A percentile compares a stretch with the other conserved stretches of the same genome.
These are phyloP conservation scores for Phrynosoma blainvillii DNA, from an alignment of 2,113 vertebrate species.

Conservation along the genomic window DNA sequence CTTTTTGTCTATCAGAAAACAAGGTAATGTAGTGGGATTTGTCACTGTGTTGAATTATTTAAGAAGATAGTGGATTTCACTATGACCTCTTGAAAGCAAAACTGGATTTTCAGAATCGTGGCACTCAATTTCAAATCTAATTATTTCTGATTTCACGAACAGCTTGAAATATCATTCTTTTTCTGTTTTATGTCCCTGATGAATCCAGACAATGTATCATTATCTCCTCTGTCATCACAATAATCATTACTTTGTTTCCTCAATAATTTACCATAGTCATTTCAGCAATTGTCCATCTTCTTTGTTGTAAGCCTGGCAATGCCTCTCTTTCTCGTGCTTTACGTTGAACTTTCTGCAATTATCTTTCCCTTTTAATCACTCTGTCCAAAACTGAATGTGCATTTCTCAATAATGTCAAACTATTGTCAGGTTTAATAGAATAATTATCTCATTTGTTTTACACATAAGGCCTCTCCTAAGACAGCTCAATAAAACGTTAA, in stretches of 20 bases:
- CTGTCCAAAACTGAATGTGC: slow-evolving; percentile 15
- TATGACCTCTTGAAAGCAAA: not conserved
- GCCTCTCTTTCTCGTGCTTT: not conserved
- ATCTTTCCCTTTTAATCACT: slow-evolving; percentile 9
- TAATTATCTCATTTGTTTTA: slow-evolving; percentile 30
- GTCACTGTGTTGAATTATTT: not conserved
- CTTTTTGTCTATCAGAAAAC: not conserved
- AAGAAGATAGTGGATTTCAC: not conserved
- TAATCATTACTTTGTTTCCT: not conserved
- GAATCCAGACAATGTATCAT: not conserved
- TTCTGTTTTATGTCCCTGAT: not conserved
- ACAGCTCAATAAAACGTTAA: slow-evolving; percentile 22
- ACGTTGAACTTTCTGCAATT: not conserved
- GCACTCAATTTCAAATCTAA: not conserved
- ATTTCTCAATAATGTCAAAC: slow-evolving; percentile 14
- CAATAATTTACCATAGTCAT: not conserved
- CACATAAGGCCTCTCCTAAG: not conserved
- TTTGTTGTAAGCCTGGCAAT: not conserved
- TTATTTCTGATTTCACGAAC: not conserved
- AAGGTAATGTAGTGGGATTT: not conserved
- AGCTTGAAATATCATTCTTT: not conserved
- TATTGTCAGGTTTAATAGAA: slow-evolving; percentile 26
- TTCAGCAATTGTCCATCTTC: not conserved
- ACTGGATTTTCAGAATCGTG: not conserved
- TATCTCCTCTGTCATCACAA: not conserved